These are phyloP conservation scores for Perca fluviatilis DNA, from an alignment of 2,113 vertebrate species.

Conservation along the genomic window DNA sequence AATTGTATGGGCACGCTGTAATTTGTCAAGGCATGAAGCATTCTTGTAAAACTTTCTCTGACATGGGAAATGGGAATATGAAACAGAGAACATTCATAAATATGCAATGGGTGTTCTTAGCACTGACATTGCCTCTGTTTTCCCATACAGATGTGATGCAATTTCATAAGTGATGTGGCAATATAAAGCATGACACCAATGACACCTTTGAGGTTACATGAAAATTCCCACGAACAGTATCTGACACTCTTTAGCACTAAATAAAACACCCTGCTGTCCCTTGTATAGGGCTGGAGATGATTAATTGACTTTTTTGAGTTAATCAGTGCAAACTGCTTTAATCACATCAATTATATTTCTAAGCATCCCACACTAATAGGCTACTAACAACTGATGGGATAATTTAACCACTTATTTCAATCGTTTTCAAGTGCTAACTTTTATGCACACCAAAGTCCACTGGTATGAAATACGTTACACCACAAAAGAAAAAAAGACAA, in stretches of 20 bases:
- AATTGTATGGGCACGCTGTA: slow-evolving; percentile 48
- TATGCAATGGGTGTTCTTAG: slow-evolving; percentile 70
- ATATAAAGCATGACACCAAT: slow-evolving; percentile 13
- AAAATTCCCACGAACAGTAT: background rate
- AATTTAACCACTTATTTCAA: slow-evolving; percentile 31
- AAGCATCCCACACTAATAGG: background rate
- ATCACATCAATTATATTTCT: slow-evolving; percentile 52
- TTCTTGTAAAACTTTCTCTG: slow-evolving; percentile 72
- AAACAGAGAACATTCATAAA: slow-evolving; percentile 74
- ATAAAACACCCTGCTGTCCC: background rate
- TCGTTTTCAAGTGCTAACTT: slow-evolving; percentile 30
- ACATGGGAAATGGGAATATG: slow-evolving; percentile 76
- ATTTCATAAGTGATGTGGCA: slow-evolving; percentile 37
- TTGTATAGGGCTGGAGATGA: slow-evolving; percentile 8
- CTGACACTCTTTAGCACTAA: slow-evolving; percentile 8
- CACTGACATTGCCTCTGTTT: slow-evolving; percentile 26
- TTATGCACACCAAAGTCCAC: slow-evolving; percentile 33
- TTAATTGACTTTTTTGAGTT: slow-evolving; percentile 46
- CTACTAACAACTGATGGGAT: slow-evolving; percentile 34
- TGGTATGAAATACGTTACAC: background rate
- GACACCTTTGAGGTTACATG: slow-evolving; percentile 11
- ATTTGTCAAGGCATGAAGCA: slow-evolving; percentile 71
- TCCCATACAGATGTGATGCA: slow-evolving; percentile 49
- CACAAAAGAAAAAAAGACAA: background rate
- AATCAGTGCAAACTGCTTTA: slow-evolving; percentile 59